phyloP scores from a whole-genome alignment of 2,888 invertebrate species.

The Hoplodrina ambigua region DNA sequence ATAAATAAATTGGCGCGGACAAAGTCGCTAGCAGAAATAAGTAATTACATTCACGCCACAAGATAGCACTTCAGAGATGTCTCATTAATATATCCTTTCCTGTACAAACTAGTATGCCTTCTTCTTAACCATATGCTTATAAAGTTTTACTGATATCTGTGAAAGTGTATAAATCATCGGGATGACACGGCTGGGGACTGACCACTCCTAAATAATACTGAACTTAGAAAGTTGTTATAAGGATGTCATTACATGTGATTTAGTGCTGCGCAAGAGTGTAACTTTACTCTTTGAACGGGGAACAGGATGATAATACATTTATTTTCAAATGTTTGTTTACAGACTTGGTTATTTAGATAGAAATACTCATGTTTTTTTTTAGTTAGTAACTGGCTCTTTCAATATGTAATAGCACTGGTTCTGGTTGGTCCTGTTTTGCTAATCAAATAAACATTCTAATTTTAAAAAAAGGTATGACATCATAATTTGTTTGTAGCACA shows the following conservation, averaged over 20 bases:
- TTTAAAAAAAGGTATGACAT: not conserved
- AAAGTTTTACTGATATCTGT: conserved; percentile 47
- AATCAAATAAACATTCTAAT: not conserved
- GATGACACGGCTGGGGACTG: conserved; percentile 72
- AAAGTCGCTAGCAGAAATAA: not conserved
- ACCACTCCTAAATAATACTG: conserved; percentile 66
- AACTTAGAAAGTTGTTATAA: conserved; percentile 66
- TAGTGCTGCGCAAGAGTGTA: conserved; percentile 36
- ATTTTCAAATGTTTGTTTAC: conserved; percentile 2
- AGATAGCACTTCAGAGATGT: not conserved
- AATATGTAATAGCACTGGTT: not conserved
- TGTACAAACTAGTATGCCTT: conserved; percentile 18
- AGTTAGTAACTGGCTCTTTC: too few relatives aligned
- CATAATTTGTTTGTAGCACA: not conserved
- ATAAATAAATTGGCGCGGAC: not conserved
- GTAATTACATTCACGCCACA: not conserved
- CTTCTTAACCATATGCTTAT: not conserved
- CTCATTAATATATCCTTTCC: conserved; percentile 27
- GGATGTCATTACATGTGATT: conserved; percentile 57
- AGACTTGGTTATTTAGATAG: not conserved
- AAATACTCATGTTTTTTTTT: too few relatives aligned
- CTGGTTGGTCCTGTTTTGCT: not conserved
- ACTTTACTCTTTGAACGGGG: conserved; percentile 28
- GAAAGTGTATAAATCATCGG: conserved; percentile 81
- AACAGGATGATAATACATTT: conserved; percentile 27